Evolutionary conservation across 2,797 vertebrate species (phyloP).

Genomic region (Pempheris klunzingeri): DNA sequence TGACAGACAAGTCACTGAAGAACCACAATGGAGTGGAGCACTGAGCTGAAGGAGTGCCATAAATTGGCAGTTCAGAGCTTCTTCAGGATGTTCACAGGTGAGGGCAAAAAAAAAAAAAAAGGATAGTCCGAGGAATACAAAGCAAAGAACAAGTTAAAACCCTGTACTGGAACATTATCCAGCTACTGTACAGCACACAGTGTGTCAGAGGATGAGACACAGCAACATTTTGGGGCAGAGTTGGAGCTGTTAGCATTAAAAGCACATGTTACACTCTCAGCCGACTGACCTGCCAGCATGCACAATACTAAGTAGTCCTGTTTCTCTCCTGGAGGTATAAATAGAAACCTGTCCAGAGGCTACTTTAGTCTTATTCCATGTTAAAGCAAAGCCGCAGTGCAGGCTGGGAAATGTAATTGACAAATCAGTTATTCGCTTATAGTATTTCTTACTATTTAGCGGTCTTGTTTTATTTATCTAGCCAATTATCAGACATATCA

Average conservation of each 20-base stretch:
- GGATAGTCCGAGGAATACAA: conserved; percentile 24
- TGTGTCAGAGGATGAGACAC: conserved; percentile 28
- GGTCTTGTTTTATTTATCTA: neutral
- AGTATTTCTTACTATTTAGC: neutral
- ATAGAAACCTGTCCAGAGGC: conserved; percentile 35
- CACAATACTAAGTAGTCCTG: conserved; percentile 8
- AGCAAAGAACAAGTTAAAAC: conserved; percentile 25
- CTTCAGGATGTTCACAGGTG: conserved; percentile 30
- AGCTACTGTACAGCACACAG: conserved; percentile 12
- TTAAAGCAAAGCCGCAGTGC: conserved; percentile 8
- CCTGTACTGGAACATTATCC: conserved; percentile 21
- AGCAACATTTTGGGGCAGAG: conserved; percentile 9
- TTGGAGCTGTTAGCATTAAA: conserved; percentile 12
- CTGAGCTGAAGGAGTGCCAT: neutral
- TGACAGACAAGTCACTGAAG: conserved; percentile 40
- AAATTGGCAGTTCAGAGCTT: conserved; percentile 35
- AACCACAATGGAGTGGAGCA: conserved; percentile 25
- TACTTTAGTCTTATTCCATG: conserved; percentile 10
- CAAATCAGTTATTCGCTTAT: conserved; percentile 6
- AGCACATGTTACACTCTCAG: conserved; percentile 6
- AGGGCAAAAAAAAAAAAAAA: conserved; percentile 3
- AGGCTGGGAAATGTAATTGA: neutral
- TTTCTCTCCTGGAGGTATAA: conserved; percentile 32
- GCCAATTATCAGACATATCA: neutral
- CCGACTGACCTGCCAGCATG: conserved; percentile 16